phyloP scores from a whole-genome alignment of 2,888 invertebrate species.

The Flexamia atlantica region DNA sequence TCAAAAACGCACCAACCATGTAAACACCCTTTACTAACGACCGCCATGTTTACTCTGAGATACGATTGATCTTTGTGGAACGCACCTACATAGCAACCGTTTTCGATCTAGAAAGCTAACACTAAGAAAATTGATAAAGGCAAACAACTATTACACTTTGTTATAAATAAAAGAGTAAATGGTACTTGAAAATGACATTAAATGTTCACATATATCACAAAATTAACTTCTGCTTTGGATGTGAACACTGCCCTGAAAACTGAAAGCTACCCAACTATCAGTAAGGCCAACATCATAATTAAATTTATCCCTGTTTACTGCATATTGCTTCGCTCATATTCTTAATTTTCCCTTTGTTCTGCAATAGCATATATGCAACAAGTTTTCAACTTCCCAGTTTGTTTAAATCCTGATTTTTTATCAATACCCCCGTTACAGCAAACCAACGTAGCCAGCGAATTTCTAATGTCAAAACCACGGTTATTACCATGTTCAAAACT shows the following conservation, averaged over 20 bases:
- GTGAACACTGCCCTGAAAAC: not conserved
- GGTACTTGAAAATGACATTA: not conserved
- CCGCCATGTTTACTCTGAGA: conserved; percentile 64
- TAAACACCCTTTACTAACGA: conserved; percentile 65
- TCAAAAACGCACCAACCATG: conserved; percentile 63
- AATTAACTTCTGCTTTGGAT: conserved; percentile 5
- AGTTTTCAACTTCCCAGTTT: too few species aligned
- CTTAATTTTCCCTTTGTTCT: too few species aligned
- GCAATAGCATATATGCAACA: too few species aligned
- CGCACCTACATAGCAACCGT: conserved; percentile 6
- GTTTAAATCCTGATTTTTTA: too few species aligned
- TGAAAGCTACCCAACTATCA: not conserved
- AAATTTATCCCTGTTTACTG: too few species aligned
- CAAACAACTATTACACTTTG: not conserved
- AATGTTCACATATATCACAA: not conserved
- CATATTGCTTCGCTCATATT: too few species aligned
- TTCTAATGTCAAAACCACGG: too few species aligned
- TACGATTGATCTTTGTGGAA: conserved; percentile 25
- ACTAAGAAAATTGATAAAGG: not conserved
- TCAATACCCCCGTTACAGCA: too few species aligned
- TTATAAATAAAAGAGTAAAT: not conserved
- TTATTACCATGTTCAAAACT: too few species aligned
- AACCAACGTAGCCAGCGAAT: too few species aligned
- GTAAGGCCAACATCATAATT: not conserved
- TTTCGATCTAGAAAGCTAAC: not conserved